A percentile compares a stretch with the other conserved stretches of the same genome.
phyloP scores from a whole-genome alignment of 2,888 invertebrate genomes.

The Cataglyphis cursor region DNA sequence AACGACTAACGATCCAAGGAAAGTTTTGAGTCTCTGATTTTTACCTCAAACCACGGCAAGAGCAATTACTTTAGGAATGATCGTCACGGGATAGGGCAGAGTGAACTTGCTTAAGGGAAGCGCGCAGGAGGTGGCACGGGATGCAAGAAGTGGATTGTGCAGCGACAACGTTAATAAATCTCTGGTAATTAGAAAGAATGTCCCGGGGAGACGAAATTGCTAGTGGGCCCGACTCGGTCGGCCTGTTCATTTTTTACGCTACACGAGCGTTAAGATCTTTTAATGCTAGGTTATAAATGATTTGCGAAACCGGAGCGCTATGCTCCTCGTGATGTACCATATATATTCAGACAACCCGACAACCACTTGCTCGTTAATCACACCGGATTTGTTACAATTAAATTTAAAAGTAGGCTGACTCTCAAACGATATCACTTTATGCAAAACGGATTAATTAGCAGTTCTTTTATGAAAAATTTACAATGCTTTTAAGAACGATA shows the following conservation, averaged over 20 bases:
- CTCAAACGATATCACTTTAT: constrained; percentile 43
- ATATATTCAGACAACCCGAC: constrained; percentile 61
- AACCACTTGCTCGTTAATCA: constrained; percentile 71
- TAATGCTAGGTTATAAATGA: constrained; percentile 75
- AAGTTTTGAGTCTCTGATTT: constrained; percentile 50
- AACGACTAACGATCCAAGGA: neutral
- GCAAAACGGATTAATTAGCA: constrained; percentile 36
- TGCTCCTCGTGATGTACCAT: constrained; percentile 56
- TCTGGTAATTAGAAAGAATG: constrained; percentile 79
- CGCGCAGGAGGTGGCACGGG: constrained; percentile 34
- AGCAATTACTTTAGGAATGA: constrained; percentile 64
- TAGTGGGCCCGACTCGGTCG: constrained; percentile 69
- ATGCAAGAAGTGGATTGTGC: constrained; percentile 61
- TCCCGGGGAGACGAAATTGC: constrained; percentile 72
- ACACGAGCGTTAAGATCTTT: constrained; percentile 76
- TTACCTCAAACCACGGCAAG: constrained; percentile 46
- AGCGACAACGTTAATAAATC: constrained; percentile 77
- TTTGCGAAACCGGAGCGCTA: constrained; percentile 71
- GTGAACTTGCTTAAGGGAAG: constrained; percentile 55
- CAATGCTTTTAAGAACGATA: neutral
- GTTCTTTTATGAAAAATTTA: neutral
- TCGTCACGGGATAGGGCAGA: constrained; percentile 55
- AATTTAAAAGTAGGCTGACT: constrained; percentile 64
- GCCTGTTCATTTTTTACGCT: constrained; percentile 78
- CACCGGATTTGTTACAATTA: constrained; percentile 70